These are phyloP conservation scores for Drosophila diplacantha DNA, from an alignment of 2,888 invertebrate species.

Conservation along the genomic window DNA sequence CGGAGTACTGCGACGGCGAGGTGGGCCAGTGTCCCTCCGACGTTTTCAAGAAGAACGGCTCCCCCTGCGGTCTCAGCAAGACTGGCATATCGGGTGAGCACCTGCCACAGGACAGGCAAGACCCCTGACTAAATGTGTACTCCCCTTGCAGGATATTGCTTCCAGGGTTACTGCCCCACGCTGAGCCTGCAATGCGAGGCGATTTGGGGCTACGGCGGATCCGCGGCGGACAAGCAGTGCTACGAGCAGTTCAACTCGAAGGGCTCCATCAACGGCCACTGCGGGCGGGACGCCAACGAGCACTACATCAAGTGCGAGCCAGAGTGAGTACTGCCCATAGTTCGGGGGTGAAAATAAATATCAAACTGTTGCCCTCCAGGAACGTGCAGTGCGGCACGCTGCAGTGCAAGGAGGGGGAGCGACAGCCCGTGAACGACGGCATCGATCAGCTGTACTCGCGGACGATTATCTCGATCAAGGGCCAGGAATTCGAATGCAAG, in stretches of 20 bases:
- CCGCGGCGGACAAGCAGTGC: constrained; percentile 90
- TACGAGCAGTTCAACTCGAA: constrained; percentile 97
- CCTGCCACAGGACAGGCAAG: too few relatives aligned
- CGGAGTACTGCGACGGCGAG: constrained; percentile 94
- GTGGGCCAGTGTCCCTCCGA: constrained; percentile 94
- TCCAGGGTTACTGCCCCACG: constrained; percentile 94
- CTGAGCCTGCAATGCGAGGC: constrained; percentile 91
- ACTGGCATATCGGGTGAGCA: constrained; percentile 74
- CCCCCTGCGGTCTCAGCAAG: constrained; percentile 84
- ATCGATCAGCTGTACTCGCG: constrained; percentile 90
- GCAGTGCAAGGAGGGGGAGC: constrained; percentile 93
- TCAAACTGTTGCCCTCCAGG: constrained; percentile 77
- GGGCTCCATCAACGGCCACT: constrained; percentile 96
- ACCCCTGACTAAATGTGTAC: neutral
- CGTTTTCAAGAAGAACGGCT: constrained; percentile 94
- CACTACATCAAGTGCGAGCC: constrained; percentile 91
- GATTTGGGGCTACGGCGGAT: constrained; percentile 94
- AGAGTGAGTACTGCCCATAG: constrained; percentile 82
- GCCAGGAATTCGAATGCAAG: constrained; percentile 97
- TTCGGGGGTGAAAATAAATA: too few relatives aligned
- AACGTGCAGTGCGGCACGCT: constrained; percentile 96
- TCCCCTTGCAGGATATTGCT: constrained; percentile 85
- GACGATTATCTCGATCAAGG: constrained; percentile 93
- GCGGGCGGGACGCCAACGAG: constrained; percentile 88
- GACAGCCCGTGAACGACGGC: constrained; percentile 87